phyloP scores from a whole-genome alignment of 1,140 invertebrate species.

The Phthorimaea operculella region DNA sequence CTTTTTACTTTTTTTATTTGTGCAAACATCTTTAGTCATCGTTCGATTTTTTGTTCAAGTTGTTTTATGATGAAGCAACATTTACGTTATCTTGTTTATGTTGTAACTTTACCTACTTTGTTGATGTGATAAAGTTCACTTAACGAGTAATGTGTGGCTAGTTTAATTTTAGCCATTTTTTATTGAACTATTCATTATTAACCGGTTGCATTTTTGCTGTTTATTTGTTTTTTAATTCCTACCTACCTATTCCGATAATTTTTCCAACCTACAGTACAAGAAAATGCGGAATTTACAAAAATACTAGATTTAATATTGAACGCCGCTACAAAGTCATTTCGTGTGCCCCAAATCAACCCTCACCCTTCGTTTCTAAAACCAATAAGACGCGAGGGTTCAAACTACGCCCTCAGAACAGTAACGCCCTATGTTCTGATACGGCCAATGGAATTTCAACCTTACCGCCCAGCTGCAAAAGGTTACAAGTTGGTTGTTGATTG shows the following conservation, averaged over 20 bases:
- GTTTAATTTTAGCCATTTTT: too few relatives aligned
- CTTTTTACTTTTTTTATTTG: conserved; percentile 36
- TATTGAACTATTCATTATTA: background rate
- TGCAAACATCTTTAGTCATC: background rate
- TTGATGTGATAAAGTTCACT: background rate
- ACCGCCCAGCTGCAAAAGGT: background rate
- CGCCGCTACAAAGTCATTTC: conserved; percentile 46
- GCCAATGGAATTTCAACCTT: conserved; percentile 13
- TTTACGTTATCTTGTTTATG: background rate
- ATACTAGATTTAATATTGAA: conserved; percentile 18
- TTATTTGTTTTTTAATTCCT: background rate
- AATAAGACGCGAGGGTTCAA: conserved; percentile 60
- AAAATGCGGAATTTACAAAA: conserved; percentile 7
- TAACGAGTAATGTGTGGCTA: background rate
- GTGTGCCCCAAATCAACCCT: conserved; percentile 15
- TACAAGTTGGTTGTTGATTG: conserved; percentile 5
- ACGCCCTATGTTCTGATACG: conserved; percentile 31
- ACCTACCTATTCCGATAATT: background rate
- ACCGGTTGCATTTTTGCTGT: background rate
- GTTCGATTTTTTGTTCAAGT: background rate
- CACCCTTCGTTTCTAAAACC: conserved; percentile 57
- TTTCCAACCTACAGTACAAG: background rate
- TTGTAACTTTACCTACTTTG: background rate
- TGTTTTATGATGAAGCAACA: background rate
- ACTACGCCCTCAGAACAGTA: conserved; percentile 24